These are phyloP conservation scores for Gasteruption jaculator DNA, from an alignment of 2,888 invertebrate genomes.

Conservation along the genomic window DNA sequence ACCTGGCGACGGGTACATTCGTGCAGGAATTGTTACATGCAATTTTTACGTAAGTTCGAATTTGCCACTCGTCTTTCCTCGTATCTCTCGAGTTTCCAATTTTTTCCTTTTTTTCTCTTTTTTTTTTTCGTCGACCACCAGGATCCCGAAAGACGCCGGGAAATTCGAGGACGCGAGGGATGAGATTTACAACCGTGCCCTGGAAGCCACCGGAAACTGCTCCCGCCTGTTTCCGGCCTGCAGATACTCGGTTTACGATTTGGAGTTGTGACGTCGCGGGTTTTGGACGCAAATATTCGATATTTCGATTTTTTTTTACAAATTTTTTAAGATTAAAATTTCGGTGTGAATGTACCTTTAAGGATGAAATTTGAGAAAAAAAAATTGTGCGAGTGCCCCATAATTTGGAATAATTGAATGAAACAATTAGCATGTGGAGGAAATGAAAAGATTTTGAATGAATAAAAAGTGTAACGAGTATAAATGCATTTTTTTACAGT, in stretches of 20 bases:
- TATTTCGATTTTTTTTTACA: too few relatives aligned
- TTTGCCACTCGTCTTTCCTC: neutral
- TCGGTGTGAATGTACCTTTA: too few relatives aligned
- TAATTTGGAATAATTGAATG: too few relatives aligned
- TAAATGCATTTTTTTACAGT: too few relatives aligned
- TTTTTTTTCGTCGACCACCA: conserved; percentile 20
- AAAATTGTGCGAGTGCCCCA: too few relatives aligned
- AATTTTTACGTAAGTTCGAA: conserved; percentile 42
- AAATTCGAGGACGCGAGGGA: conserved; percentile 37
- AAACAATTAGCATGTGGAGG: too few relatives aligned
- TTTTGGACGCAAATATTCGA: too few relatives aligned
- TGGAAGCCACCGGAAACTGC: conserved; percentile 49
- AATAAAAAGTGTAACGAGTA: too few relatives aligned
- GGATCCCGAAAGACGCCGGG: conserved; percentile 38
- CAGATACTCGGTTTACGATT: conserved; percentile 43
- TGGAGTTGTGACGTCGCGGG: conserved; percentile 38
- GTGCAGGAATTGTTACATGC: conserved; percentile 45
- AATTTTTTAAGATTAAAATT: too few relatives aligned
- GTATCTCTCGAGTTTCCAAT: neutral
- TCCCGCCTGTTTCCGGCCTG: conserved; percentile 52
- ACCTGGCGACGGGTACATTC: conserved; percentile 41
- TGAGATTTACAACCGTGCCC: conserved; percentile 52
- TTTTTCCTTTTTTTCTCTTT: neutral
- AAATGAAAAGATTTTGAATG: too few relatives aligned
- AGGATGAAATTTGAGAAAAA: too few relatives aligned